Evolutionary conservation across 1,140 invertebrate species (phyloP).

Genomic region (Euura saliciscinereae): DNA sequence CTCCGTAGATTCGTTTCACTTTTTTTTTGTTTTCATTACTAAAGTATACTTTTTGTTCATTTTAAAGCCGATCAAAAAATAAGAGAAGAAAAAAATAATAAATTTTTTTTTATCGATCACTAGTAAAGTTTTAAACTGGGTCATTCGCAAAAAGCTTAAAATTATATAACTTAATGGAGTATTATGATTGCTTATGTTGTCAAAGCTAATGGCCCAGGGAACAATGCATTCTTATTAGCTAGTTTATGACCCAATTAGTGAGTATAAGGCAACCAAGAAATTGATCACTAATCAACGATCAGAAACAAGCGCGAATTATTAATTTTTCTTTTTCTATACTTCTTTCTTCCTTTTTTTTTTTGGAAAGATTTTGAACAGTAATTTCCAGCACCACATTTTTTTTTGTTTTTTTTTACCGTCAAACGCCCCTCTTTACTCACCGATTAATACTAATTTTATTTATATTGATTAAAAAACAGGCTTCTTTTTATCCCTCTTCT

Average conservation of each 20-base stretch:
- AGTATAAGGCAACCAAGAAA: constrained; percentile 8
- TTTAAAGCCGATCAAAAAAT: constrained; percentile 29
- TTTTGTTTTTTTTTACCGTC: constrained; percentile 3
- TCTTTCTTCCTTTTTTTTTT: constrained; percentile 2
- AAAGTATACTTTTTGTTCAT: constrained; percentile 7
- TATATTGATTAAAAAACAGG: constrained; percentile 3
- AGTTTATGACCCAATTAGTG: constrained; percentile 14
- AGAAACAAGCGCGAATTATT: not conserved
- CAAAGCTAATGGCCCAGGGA: constrained; percentile 40
- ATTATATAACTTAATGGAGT: constrained; percentile 31
- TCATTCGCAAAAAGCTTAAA: constrained; percentile 21
- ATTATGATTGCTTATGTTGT: constrained; percentile 30
- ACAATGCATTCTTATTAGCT: constrained; percentile 29
- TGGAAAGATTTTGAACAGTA: constrained; percentile 3
- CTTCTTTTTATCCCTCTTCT: not conserved
- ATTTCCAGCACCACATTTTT: constrained; percentile 1
- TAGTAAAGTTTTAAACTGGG: constrained; percentile 23
- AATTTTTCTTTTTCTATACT: not conserved
- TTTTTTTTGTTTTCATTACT: not conserved
- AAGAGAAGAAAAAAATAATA: constrained; percentile 10
- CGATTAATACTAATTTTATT: not conserved
- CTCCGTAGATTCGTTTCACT: not conserved
- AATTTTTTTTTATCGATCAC: constrained; percentile 16
- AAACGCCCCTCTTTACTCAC: not conserved
- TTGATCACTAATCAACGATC: not conserved